Evolutionary conservation across 2,113 vertebrate species (phyloP).

Genomic region (Cheirogaleus medius): DNA sequence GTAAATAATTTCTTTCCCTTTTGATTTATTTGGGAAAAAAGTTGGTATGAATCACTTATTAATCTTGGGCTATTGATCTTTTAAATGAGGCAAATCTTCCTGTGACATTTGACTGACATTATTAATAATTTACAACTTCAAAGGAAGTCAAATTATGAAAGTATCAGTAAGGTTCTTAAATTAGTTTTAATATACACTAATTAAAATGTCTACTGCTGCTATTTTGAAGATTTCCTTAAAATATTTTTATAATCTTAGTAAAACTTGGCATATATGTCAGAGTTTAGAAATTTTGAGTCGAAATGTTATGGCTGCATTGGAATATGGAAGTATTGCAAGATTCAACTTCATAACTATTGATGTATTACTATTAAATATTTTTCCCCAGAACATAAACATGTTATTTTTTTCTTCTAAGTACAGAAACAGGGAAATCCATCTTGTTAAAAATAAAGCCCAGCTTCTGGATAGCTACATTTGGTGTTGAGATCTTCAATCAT

Average conservation of each 20-base stretch:
- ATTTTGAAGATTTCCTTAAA: neutral
- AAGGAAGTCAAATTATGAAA: conserved; percentile 41
- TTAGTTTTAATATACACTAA: conserved; percentile 7
- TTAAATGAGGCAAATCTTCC: neutral
- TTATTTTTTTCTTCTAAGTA: neutral
- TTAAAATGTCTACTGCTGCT: conserved; percentile 33
- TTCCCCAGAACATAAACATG: neutral
- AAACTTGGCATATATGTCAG: neutral
- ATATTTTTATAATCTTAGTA: neutral
- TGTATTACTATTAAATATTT: neutral
- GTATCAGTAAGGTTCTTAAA: neutral
- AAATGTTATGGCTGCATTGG: neutral
- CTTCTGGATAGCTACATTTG: neutral
- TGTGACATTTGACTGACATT: conserved; percentile 56
- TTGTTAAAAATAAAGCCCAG: neutral
- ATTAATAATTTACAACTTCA: conserved; percentile 42
- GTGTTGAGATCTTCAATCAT: neutral
- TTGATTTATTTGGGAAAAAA: neutral
- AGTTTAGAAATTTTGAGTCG: conserved; percentile 6
- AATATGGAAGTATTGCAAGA: neutral
- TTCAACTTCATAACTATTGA: neutral
- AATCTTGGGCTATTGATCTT: conserved; percentile 30
- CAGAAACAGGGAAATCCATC: neutral
- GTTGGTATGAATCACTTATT: neutral
- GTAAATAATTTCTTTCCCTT: neutral